These are phyloP conservation scores for Megaceryle maxima DNA, from an alignment of 2,113 vertebrate species.

Conservation along the genomic window DNA sequence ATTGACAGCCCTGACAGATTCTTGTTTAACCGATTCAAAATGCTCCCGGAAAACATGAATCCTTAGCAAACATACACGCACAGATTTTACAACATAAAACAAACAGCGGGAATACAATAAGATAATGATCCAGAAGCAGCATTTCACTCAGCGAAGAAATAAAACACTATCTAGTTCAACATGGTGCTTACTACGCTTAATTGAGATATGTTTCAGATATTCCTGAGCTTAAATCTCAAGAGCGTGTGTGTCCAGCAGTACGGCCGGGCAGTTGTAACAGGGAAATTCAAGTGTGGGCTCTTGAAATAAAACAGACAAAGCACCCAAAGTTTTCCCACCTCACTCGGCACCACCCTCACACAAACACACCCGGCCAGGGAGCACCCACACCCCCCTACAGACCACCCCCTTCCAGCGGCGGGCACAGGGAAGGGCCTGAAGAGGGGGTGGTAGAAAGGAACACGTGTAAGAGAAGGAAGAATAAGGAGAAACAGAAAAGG, in stretches of 20 bases:
- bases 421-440: not conserved
- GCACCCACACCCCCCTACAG: not conserved
- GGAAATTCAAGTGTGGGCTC: not conserved
- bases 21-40: not conserved
- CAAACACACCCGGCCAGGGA: not conserved
- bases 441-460: not conserved
- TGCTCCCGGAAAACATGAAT: not conserved
- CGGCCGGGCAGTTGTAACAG: not conserved
- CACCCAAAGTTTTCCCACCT: not conserved
- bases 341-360: not conserved
- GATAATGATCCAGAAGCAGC: not conserved
- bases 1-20: not conserved
- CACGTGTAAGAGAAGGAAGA: not conserved
- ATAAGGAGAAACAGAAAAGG: not conserved
- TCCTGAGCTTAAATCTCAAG: not conserved
- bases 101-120: accelerated
- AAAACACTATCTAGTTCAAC: not conserved
- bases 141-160: not conserved
- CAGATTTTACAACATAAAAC: not conserved
- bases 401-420: not conserved
- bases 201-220: not conserved
- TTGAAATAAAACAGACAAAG: not conserved
- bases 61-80: not conserved
- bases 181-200: accelerated
- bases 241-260: not conserved